Evolutionary conservation across 2,113 vertebrate species (phyloP).

Genomic region (Panthera tigris): DNA sequence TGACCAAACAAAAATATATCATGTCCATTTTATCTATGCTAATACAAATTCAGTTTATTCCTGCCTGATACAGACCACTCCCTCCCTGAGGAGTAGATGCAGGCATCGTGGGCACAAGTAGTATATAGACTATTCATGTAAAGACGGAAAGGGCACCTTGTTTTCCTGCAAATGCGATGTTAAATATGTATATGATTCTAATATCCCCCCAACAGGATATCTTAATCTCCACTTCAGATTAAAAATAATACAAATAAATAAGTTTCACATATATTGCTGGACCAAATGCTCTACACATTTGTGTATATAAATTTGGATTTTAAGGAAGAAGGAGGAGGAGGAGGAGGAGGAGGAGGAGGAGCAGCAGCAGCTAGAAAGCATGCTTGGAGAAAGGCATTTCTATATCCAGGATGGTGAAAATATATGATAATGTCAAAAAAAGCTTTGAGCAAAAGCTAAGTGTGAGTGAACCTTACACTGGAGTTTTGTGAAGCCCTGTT

Average conservation of each 20-base stretch:
- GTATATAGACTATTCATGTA: neutral
- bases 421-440: neutral
- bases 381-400: neutral
- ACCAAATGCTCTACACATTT: neutral
- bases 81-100: neutral
- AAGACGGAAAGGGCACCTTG: neutral
- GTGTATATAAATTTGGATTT: neutral
- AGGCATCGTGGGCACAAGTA: neutral
- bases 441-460: neutral
- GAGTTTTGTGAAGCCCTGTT: neutral
- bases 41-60: neutral
- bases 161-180: neutral
- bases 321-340: neutral
- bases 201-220: neutral
- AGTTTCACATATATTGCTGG: neutral
- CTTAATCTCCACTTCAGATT: neutral
- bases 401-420: neutral
- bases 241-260: neutral
- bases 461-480: accelerated
- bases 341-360: neutral
- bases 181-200: neutral
- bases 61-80: neutral
- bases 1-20: neutral
- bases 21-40: neutral
- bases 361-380: neutral